These are phyloP conservation scores for Formica exsecta DNA, from an alignment of 1,140 invertebrate genomes.

Conservation along the genomic window DNA sequence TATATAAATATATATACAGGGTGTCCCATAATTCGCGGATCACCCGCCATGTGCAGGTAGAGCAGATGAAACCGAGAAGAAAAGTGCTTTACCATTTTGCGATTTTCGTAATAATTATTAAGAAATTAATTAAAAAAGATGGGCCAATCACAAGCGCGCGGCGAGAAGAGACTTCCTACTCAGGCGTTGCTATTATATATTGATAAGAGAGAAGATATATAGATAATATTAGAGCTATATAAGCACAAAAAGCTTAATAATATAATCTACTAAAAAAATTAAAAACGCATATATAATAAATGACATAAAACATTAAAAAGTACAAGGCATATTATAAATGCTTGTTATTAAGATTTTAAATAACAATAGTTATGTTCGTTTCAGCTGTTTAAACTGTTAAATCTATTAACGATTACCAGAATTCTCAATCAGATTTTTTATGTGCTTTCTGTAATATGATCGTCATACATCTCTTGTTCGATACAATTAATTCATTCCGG, in stretches of 20 bases:
- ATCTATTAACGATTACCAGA: background rate
- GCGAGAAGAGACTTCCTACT: too few relatives aligned
- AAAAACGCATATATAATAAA: background rate
- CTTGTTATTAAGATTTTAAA: too few relatives aligned
- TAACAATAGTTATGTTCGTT: background rate
- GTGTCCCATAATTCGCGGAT: too few relatives aligned
- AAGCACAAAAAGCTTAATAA: background rate
- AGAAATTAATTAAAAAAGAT: too few relatives aligned
- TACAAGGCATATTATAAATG: background rate
- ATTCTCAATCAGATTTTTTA: background rate
- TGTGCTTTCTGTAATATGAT: background rate
- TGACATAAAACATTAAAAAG: background rate
- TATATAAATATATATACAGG: too few relatives aligned
- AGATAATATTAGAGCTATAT: background rate
- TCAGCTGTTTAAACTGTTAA: background rate
- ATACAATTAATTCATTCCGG: conserved; percentile 18
- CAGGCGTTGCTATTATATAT: too few relatives aligned
- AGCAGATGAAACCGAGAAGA: too few relatives aligned
- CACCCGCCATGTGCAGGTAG: too few relatives aligned
- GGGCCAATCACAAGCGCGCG: too few relatives aligned
- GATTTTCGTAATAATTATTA: too few relatives aligned
- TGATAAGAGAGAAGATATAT: background rate
- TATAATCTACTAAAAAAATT: too few relatives aligned
- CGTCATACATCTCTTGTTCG: background rate
- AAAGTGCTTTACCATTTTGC: too few relatives aligned